Evolutionary conservation across 1,140 invertebrate species (phyloP), one percentile per base, ranked within the genome.

Genomic region (Bombus vancouverensis): DNA sequence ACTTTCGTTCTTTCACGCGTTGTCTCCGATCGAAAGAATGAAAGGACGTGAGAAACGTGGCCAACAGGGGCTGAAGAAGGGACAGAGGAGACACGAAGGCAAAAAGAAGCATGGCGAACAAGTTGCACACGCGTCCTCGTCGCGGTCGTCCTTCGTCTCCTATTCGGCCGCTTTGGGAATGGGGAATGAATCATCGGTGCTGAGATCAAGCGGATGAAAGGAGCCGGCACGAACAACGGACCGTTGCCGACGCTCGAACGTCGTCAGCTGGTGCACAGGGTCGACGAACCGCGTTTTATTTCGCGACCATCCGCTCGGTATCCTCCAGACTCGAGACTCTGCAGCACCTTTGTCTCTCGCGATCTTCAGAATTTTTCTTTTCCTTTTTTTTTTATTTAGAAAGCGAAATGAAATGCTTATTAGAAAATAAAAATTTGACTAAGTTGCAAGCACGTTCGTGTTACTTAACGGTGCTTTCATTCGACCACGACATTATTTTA

Each of bases 191-290:
- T 86, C 85, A 86, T 76, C 81, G 42, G 15, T 32, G 32, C 34
- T 22, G 72, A 71, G 79, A 85, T 32, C 47, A 74, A 75, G 42
- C 72, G 81, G 80, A 83, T 83, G 85, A 83, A 86, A 83, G 73
- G 73, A 83, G 53, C 80, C 80, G 65, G 59, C 59, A 15, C 57
- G n/a, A 15, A 57, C 32, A 53, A 13, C 34, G 34, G n/a, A 47
- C 18, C 32, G 28, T 44, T 37, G 32, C 47, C 39, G 32, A 32
- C 77, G 59, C 44, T 70, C 59, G 71, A 47, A 66, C 44, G 47
- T 53, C 78, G 83, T 86, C 85, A 86, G 85, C 80, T 86, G 85
- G 85, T 83, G 72, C 80, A 83, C 72, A 25, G 80, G 85, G 85
- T 86, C 85, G 85, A 70, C 85, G 85, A 86, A 83, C 85, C 47